phyloP scores from a whole-genome alignment of 2,113 vertebrate genomes.

The Odocoileus virginianus region DNA sequence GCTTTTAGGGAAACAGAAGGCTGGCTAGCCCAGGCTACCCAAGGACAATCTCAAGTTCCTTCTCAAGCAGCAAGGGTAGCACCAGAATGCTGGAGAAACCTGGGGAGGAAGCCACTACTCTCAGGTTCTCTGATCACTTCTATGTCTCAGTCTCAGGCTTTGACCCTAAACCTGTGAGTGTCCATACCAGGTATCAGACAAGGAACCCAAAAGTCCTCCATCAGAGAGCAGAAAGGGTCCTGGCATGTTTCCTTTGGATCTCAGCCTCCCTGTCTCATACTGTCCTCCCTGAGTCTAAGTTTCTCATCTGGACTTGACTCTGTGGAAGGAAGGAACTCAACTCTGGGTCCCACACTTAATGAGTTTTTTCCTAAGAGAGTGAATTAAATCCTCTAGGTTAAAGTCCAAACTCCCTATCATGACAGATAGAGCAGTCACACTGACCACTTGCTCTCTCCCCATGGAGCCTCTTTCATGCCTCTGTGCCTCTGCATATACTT shows the following conservation, averaged over 20 bases:
- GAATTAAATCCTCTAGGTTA: background rate
- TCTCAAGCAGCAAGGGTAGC: background rate
- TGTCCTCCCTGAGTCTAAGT: background rate
- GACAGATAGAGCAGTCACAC: background rate
- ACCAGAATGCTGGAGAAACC: background rate
- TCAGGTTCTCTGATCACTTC: background rate
- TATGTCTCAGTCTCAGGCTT: background rate
- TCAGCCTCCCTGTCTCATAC: background rate
- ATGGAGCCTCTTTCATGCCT: background rate
- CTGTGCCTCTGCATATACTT: background rate
- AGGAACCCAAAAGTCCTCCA: background rate
- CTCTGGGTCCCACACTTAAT: background rate
- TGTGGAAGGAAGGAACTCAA: background rate
- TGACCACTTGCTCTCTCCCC: background rate
- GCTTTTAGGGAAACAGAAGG: background rate
- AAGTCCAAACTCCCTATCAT: background rate
- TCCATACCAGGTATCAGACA: background rate
- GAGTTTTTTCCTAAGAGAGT: background rate
- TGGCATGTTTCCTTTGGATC: background rate
- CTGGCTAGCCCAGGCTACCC: background rate
- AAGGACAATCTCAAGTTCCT: background rate
- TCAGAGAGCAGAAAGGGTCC: background rate
- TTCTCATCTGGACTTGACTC: background rate
- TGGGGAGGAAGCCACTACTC: background rate
- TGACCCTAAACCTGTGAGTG: background rate